Evolutionary conservation across 2,797 vertebrate species (phyloP).

Genomic region (Euphonia xanthogaster): DNA sequence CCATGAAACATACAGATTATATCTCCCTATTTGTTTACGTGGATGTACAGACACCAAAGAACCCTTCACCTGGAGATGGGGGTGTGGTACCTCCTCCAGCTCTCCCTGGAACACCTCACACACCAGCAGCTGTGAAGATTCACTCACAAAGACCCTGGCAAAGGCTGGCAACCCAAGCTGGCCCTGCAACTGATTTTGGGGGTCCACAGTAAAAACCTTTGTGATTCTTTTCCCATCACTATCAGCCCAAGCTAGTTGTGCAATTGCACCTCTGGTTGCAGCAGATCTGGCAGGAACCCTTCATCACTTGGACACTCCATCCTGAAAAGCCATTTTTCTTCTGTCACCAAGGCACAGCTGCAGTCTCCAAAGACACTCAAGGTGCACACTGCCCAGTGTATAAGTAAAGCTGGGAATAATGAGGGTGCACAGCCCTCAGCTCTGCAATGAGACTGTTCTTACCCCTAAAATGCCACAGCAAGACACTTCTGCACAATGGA

Average conservation of each 20-base stretch:
- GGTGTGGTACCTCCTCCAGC: background rate
- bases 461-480: background rate
- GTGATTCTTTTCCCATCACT: background rate
- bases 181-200: background rate
- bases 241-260: background rate
- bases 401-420: background rate
- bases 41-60: background rate
- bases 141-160: background rate
- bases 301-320: background rate
- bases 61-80: background rate
- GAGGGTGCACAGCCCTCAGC: fast-evolving
- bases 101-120: background rate
- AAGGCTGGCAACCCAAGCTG: background rate
- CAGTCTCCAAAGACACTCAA: background rate
- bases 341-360: background rate
- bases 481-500: background rate
- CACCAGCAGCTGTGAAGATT: background rate
- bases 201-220: background rate
- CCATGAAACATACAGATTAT: background rate
- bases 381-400: background rate
- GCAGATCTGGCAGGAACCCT: background rate
- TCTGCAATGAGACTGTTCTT: background rate
- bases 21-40: background rate
- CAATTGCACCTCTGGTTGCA: background rate
- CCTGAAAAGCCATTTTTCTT: background rate